phyloP scores from a whole-genome alignment of 2,113 vertebrate species.

The Synchiropus splendidus region DNA sequence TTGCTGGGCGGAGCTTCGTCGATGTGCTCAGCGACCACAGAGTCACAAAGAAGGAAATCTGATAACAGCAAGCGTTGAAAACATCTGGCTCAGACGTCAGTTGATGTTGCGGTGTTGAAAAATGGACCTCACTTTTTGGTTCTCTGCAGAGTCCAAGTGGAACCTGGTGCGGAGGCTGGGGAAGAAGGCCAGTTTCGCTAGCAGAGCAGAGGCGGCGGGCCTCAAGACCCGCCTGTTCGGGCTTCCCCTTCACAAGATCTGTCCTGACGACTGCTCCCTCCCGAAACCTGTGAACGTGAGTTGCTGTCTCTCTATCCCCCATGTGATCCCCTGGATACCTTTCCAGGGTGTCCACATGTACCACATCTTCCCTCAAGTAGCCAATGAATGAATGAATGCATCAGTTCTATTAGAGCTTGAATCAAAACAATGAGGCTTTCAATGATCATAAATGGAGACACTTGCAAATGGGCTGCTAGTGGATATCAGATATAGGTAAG shows the following conservation, averaged over 20 bases:
- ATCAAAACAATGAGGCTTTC: too few relatives aligned
- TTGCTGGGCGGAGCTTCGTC: slow-evolving; percentile 4
- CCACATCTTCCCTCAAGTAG: too few relatives aligned
- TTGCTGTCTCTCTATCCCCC: slow-evolving; percentile 1
- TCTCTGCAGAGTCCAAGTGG: slow-evolving; percentile 68
- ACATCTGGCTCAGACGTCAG: background rate
- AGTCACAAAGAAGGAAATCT: slow-evolving; percentile 4
- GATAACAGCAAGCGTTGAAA: slow-evolving; percentile 9
- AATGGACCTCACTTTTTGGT: slow-evolving; percentile 13
- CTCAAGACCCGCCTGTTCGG: slow-evolving; percentile 74
- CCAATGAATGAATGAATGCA: too few relatives aligned
- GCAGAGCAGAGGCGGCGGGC: slow-evolving; percentile 42
- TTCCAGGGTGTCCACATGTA: background rate
- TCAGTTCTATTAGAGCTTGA: too few relatives aligned
- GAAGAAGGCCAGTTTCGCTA: slow-evolving; percentile 53
- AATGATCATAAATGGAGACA: too few relatives aligned
- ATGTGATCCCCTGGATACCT: background rate
- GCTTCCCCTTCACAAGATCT: slow-evolving; percentile 71
- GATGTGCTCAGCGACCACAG: background rate
- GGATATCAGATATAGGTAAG: too few relatives aligned
- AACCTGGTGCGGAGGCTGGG: slow-evolving; percentile 59
- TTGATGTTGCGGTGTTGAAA: background rate
- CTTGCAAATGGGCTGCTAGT: too few relatives aligned
- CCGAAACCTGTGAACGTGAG: slow-evolving; percentile 79
- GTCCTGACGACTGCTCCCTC: slow-evolving; percentile 64